These are phyloP conservation scores for Corythornis leucogaster DNA, from an alignment of 2,797 vertebrate genomes.

Conservation along the genomic window DNA sequence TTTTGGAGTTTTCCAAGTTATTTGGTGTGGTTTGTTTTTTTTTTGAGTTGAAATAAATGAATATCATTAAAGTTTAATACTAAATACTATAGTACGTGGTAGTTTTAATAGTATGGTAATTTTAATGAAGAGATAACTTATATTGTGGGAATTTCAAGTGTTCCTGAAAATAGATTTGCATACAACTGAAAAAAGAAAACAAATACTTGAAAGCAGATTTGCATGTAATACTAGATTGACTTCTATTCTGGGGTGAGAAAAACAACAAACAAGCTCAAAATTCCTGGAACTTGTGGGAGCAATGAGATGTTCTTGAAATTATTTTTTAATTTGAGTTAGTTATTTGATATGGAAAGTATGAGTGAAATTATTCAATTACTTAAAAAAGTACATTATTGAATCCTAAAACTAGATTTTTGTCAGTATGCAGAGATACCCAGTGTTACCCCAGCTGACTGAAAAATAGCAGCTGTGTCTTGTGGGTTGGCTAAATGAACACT, in stretches of 20 bases:
- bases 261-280: not conserved
- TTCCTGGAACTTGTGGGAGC: not conserved
- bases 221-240: not conserved
- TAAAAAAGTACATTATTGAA: not conserved
- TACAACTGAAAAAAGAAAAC: not conserved
- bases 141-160: not conserved
- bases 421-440: rapidly evolving
- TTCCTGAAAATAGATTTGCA: not conserved
- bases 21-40: not conserved
- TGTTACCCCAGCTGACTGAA: not conserved
- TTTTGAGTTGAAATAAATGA: not conserved
- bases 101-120: not conserved
- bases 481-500: not conserved
- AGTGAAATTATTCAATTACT: not conserved
- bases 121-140: not conserved
- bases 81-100: not conserved
- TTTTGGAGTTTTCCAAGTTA: not conserved
- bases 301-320: not conserved
- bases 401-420: not conserved
- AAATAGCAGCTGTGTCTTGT: not conserved
- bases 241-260: not conserved
- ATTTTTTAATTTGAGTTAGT: not conserved
- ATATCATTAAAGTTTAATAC: not conserved
- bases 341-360: not conserved
- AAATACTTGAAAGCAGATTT: not conserved